These are phyloP conservation scores for Itoplectis maculator DNA, from an alignment of 2,888 invertebrate species.

Conservation along the genomic window DNA sequence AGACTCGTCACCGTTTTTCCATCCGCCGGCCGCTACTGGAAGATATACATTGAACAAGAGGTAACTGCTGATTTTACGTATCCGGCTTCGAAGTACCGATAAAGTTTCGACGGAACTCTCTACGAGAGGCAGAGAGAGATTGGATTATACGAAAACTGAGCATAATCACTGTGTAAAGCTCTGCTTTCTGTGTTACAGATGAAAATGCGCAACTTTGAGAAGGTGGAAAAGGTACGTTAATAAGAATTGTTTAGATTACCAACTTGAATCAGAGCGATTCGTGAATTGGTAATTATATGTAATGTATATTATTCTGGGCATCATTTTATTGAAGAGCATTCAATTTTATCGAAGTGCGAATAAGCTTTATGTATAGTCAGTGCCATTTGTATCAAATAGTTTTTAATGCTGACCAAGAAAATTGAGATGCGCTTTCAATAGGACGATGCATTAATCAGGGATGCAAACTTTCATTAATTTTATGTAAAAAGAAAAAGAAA, in stretches of 20 bases:
- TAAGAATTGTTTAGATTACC: slow-evolving; percentile 73
- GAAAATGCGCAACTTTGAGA: slow-evolving; percentile 98
- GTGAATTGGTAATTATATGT: slow-evolving; percentile 65
- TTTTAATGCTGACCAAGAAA: slow-evolving; percentile 53
- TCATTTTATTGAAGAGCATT: slow-evolving; percentile 72
- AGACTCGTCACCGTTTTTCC: slow-evolving; percentile 97
- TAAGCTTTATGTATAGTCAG: not conserved
- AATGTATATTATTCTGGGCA: slow-evolving; percentile 62
- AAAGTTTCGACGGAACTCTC: too few species aligned
- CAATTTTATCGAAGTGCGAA: not conserved
- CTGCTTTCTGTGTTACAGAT: slow-evolving; percentile 89
- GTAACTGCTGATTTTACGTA: slow-evolving; percentile 84
- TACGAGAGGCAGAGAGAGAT: too few species aligned
- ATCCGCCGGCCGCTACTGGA: slow-evolving; percentile 99
- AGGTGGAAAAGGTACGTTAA: slow-evolving; percentile 97
- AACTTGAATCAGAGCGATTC: slow-evolving; percentile 73
- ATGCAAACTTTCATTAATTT: slow-evolving; percentile 63
- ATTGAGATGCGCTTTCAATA: slow-evolving; percentile 66
- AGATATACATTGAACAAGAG: slow-evolving; percentile 99
- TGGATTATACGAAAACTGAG: not conserved
- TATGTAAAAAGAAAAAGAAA: slow-evolving; percentile 61
- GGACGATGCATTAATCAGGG: slow-evolving; percentile 69
- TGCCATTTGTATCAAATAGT: slow-evolving; percentile 47
- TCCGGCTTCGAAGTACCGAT: too few species aligned
- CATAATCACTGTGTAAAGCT: not conserved